These are phyloP conservation scores for Tenthredo amoena DNA, from an alignment of 2,888 invertebrate species.

Conservation along the genomic window DNA sequence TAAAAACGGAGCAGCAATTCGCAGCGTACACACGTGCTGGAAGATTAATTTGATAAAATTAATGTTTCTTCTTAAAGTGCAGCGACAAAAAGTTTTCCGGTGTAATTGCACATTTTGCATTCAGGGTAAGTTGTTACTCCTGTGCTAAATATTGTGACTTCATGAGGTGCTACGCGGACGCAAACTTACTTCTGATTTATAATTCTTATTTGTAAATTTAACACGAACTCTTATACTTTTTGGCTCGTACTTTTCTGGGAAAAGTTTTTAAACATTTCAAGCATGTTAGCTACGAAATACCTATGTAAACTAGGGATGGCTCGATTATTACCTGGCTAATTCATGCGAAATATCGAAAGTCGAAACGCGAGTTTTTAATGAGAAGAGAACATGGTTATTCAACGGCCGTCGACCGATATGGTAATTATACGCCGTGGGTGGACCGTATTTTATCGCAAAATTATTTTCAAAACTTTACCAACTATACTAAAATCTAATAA, in stretches of 20 bases:
- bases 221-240: conserved; percentile 5
- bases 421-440: neutral
- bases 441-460: conserved; percentile 1
- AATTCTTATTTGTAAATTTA: conserved; percentile 14
- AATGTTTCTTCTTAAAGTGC: conserved; percentile 68
- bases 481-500: conserved; percentile 24
- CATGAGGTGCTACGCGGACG: conserved; percentile 21
- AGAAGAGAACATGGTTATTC: neutral
- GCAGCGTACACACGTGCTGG: conserved; percentile 66
- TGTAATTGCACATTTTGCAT: conserved; percentile 65
- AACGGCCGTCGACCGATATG: neutral
- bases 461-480: conserved; percentile 9
- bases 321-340: neutral
- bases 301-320: neutral
- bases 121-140: conserved; percentile 39
- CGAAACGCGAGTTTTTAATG: conserved; percentile 22
- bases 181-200: conserved; percentile 45
- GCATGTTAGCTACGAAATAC: neutral
- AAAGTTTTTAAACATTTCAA: conserved; percentile 7
- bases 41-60: conserved; percentile 70
- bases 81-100: conserved; percentile 63
- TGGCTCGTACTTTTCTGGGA: neutral
- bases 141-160: conserved; percentile 48
- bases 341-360: neutral
- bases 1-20: conserved; percentile 65